A percentile compares a stretch with the other conserved stretches of the same genome.
phyloP scores from a whole-genome alignment of 2,888 invertebrate genomes.

The Caenorhabditis wallacei region DNA sequence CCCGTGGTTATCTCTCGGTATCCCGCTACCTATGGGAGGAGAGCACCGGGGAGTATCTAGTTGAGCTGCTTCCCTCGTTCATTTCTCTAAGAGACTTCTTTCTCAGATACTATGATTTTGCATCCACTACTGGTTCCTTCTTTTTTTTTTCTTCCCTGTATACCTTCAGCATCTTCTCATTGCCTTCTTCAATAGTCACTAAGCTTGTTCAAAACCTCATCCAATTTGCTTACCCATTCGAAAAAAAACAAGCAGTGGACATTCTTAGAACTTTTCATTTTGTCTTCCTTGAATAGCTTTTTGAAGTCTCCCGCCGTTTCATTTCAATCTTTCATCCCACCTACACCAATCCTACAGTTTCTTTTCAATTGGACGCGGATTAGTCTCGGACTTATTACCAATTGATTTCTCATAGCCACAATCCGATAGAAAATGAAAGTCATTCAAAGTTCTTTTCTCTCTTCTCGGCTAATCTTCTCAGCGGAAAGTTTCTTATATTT shows the following conservation, averaged over 20 bases:
- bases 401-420: constrained; percentile 35
- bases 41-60: constrained; percentile 58
- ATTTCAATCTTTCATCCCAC: constrained; percentile 1
- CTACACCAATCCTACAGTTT: constrained; percentile 21
- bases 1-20: constrained; percentile 48
- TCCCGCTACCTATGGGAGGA: constrained; percentile 54
- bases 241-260: constrained; percentile 40
- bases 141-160: constrained; percentile 1
- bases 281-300: constrained; percentile 26
- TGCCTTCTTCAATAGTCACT: constrained; percentile 21
- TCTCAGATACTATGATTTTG: constrained; percentile 50
- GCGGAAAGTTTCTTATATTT: constrained; percentile 45
- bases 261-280: neutral
- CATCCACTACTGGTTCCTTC: constrained; percentile 34
- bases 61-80: constrained; percentile 47
- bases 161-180: constrained; percentile 15
- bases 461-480: constrained; percentile 40
- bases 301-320: constrained; percentile 54
- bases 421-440: constrained; percentile 13
- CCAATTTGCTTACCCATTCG: constrained; percentile 56
- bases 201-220: constrained; percentile 53
- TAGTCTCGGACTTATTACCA: constrained; percentile 41
- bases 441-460: neutral
- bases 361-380: constrained; percentile 37
- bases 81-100: constrained; percentile 29